A percentile compares a stretch with the other conserved stretches of the same genome.
These are phyloP conservation scores for Drosophila arizonae DNA, from an alignment of 1,140 invertebrate genomes.

Conservation along the genomic window DNA sequence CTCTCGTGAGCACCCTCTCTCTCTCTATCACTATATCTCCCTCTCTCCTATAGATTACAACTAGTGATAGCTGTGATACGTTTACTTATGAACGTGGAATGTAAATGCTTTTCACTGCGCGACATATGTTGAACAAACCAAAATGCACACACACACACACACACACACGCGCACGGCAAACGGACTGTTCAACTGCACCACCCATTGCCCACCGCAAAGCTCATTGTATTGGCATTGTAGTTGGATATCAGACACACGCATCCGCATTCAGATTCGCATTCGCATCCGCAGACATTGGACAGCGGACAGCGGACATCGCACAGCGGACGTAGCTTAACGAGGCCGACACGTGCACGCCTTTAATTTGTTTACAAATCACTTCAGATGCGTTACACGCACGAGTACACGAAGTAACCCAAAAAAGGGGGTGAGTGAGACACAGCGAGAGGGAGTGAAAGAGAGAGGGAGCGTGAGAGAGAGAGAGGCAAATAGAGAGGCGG, in stretches of 20 bases:
- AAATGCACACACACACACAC: neutral
- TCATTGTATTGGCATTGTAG: slow-evolving; percentile 49
- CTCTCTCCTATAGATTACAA: slow-evolving; percentile 42
- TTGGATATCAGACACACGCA: slow-evolving; percentile 40
- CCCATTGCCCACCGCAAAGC: slow-evolving; percentile 41
- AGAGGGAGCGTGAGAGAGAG: neutral
- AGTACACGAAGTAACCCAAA: slow-evolving; percentile 43
- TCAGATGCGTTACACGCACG: slow-evolving; percentile 81
- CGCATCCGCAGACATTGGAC: slow-evolving; percentile 21
- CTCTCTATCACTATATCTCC: neutral
- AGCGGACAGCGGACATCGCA: slow-evolving; percentile 22
- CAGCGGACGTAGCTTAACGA: slow-evolving; percentile 62
- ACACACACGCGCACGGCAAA: neutral
- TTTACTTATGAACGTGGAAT: slow-evolving; percentile 64
- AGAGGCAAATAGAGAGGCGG: neutral
- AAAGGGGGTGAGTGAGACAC: neutral
- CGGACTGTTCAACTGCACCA: slow-evolving; percentile 9
- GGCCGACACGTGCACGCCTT: slow-evolving; percentile 78
- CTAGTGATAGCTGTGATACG: slow-evolving; percentile 56
- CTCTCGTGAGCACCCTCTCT: neutral
- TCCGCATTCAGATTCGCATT: slow-evolving; percentile 35
- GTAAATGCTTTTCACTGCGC: slow-evolving; percentile 46
- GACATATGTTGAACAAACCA: slow-evolving; percentile 14
- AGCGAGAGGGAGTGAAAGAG: neutral
- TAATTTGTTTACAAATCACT: slow-evolving; percentile 83